These are phyloP conservation scores for Gulo gulo DNA, from an alignment of 2,113 vertebrate genomes.

Conservation along the genomic window DNA sequence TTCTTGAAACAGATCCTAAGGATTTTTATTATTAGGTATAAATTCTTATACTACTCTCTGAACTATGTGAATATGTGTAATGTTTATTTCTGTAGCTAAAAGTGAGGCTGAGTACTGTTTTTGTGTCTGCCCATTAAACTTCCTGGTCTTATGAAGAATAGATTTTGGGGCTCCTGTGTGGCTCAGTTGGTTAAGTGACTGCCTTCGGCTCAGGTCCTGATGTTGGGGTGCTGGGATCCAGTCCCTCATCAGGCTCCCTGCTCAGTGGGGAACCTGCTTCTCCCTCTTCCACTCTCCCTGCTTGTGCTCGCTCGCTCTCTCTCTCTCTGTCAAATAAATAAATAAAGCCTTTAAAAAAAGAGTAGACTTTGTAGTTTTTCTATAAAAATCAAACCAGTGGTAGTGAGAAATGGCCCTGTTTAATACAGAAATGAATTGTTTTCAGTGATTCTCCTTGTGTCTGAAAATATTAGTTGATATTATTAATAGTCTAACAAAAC, in stretches of 20 bases:
- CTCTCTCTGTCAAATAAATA: no score
- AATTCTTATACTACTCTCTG: background rate
- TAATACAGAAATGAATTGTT: background rate
- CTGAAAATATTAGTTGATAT: background rate
- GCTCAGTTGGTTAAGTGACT: no score
- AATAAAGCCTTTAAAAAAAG: no score
- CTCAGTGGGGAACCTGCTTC: no score
- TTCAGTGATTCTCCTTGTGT: background rate
- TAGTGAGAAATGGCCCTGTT: background rate
- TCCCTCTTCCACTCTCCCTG: no score
- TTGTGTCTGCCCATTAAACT: background rate
- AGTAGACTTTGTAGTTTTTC: background rate
- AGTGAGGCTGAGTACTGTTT: background rate
- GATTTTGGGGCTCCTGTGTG: no score
- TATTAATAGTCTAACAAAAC: background rate
- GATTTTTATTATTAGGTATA: background rate
- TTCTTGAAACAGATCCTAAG: background rate
- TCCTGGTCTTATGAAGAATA: background rate
- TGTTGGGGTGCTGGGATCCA: no score
- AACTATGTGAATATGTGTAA: background rate
- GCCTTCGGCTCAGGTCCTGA: no score
- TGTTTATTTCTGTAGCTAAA: conserved; percentile 14
- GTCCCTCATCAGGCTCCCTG: no score
- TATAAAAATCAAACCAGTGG: background rate
- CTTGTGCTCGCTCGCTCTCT: no score